These are phyloP conservation scores for Sminthurides aquaticus DNA, from an alignment of 2,888 invertebrate species.

Conservation along the genomic window DNA sequence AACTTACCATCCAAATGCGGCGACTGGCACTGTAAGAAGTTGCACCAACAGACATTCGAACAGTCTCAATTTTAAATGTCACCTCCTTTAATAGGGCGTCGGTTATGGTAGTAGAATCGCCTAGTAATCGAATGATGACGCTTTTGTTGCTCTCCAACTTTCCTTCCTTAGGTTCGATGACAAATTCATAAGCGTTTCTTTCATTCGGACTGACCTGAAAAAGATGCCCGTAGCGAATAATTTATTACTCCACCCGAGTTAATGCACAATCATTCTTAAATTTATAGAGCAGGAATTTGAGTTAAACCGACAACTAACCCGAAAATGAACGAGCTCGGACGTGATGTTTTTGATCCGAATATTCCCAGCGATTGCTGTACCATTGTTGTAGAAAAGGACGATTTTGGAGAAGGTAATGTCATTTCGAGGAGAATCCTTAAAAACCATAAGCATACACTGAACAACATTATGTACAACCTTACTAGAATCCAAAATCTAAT, in stretches of 20 bases:
- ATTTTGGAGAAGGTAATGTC: background rate
- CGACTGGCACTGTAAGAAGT: background rate
- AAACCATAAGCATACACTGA: too few species aligned
- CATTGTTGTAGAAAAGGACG: background rate
- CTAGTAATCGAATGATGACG: background rate
- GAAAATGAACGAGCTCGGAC: background rate
- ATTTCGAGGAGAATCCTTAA: background rate
- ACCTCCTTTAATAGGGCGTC: background rate
- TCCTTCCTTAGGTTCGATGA: background rate
- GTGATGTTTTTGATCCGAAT: background rate
- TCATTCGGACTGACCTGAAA: background rate
- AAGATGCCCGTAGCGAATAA: too few species aligned
- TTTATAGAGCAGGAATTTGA: too few species aligned
- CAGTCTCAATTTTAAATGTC: background rate
- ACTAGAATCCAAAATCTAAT: too few species aligned
- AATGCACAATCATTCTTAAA: too few species aligned
- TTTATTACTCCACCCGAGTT: too few species aligned
- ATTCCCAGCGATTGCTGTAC: background rate
- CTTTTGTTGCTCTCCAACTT: background rate
- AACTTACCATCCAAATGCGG: background rate
- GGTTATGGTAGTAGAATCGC: background rate
- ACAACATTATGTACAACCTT: too few species aligned
- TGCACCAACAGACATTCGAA: background rate
- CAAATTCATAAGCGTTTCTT: background rate
- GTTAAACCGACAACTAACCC: too few species aligned